phyloP scores from a whole-genome alignment of 2,113 vertebrate genomes.

The Burhinus oedicnemus region DNA sequence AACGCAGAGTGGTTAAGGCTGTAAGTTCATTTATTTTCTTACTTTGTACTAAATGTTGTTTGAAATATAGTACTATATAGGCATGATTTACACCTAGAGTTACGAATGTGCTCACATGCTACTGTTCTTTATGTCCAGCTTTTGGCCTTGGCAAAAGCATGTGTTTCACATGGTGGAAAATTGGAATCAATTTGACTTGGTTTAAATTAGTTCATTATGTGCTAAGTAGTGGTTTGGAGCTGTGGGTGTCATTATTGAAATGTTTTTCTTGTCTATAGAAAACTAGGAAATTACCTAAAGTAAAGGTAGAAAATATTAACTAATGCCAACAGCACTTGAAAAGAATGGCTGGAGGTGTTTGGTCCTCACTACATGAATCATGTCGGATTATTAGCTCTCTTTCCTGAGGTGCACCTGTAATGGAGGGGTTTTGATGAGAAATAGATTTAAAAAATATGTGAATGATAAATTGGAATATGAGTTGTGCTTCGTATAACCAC shows the following conservation, averaged over 20 bases:
- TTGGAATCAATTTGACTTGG: constrained; percentile 22
- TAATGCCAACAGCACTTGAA: constrained; percentile 40
- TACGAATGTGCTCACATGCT: constrained; percentile 6
- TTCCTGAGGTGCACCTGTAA: constrained; percentile 30
- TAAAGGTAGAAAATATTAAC: constrained; percentile 62
- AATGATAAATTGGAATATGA: not conserved
- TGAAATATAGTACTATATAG: not conserved
- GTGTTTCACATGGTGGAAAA: constrained; percentile 16
- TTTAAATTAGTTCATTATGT: constrained; percentile 71
- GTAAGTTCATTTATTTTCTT: not conserved
- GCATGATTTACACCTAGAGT: constrained; percentile 9
- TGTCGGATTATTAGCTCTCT: constrained; percentile 7
- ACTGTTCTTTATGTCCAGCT: not conserved
- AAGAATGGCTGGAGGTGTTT: constrained; percentile 32
- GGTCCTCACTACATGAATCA: constrained; percentile 44
- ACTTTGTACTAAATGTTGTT: not conserved
- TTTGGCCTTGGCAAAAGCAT: constrained; percentile 26
- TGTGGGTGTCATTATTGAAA: constrained; percentile 54
- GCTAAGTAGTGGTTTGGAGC: constrained; percentile 63
- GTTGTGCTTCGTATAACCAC: not conserved
- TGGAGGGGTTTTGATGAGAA: not conserved
- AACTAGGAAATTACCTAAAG: constrained; percentile 51
- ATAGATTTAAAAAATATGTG: not conserved
- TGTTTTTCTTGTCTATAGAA: constrained; percentile 60
- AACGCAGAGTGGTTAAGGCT: not conserved